A percentile compares a stretch with the other conserved stretches of the same genome.
phyloP scores from a whole-genome alignment of 2,888 invertebrate genomes.

The Aporophyla nigra region DNA sequence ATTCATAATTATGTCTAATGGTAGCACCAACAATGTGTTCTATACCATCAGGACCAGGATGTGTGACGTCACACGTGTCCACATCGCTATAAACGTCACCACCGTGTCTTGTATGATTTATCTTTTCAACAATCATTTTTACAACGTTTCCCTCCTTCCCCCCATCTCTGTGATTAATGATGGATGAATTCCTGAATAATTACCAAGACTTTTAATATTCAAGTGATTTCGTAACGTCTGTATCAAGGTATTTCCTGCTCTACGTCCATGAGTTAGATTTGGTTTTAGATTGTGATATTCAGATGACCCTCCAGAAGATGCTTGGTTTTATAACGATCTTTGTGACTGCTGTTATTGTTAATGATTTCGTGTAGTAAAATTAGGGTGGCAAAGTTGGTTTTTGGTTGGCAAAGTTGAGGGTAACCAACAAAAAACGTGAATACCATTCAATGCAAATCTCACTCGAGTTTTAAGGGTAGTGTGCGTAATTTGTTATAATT shows the following conservation, averaged over 20 bases:
- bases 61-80: slow-evolving; percentile 70
- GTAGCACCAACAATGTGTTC: slow-evolving; percentile 77
- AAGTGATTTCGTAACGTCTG: slow-evolving; percentile 83
- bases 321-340: slow-evolving; percentile 72
- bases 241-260: slow-evolving; percentile 68
- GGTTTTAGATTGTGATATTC: slow-evolving; percentile 70
- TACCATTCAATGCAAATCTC: slow-evolving; percentile 90
- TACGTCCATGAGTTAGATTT: slow-evolving; percentile 71
- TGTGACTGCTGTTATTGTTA: slow-evolving; percentile 34
- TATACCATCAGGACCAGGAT: slow-evolving; percentile 67
- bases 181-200: slow-evolving; percentile 91
- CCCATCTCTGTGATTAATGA: slow-evolving; percentile 90
- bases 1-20: slow-evolving; percentile 77
- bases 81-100: slow-evolving; percentile 85
- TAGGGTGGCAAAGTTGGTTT: slow-evolving; percentile 59
- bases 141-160: slow-evolving; percentile 86
- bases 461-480: slow-evolving; percentile 90
- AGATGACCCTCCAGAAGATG: slow-evolving; percentile 86
- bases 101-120: slow-evolving; percentile 88
- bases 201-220: slow-evolving; percentile 91
- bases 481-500: slow-evolving; percentile 91
- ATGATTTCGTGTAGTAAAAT: slow-evolving; percentile 55
- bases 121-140: slow-evolving; percentile 90
- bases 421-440: slow-evolving; percentile 85
- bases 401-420: slow-evolving; percentile 66